Evolutionary conservation across 1,140 invertebrate genomes (phyloP).

Genomic region (Dolichoris vasculosae): DNA sequence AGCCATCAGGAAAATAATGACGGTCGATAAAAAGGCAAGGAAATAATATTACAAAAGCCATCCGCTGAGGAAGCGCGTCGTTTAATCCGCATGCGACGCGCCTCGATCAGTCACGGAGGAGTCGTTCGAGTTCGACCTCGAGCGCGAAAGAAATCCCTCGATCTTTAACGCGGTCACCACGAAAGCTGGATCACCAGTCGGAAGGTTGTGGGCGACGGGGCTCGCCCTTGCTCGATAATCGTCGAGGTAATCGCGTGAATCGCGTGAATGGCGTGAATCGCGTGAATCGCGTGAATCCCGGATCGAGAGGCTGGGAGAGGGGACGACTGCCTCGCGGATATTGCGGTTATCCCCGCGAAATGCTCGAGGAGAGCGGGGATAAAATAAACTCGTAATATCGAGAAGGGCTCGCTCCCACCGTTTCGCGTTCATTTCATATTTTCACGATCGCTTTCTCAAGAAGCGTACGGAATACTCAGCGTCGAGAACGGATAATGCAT

Average conservation of each 20-base stretch:
- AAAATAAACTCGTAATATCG: background rate
- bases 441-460: constrained; percentile 42
- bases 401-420: background rate
- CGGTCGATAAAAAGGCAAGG: too few species aligned
- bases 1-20: constrained; percentile 6
- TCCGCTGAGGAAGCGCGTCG: background rate
- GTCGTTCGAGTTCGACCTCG: background rate
- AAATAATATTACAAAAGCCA: constrained; percentile 12
- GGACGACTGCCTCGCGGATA: too few species aligned
- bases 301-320: background rate
- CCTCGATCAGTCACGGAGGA: background rate
- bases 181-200: too few species aligned
- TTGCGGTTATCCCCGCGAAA: too few species aligned
- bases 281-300: background rate
- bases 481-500: background rate
- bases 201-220: background rate
- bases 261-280: background rate
- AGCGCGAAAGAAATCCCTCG: background rate
- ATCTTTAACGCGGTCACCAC: too few species aligned
- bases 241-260: background rate
- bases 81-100: background rate
- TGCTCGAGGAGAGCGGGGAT: background rate
- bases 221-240: background rate
- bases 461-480: background rate
- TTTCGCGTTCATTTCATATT: constrained; percentile 40